Evolutionary conservation across 1,140 invertebrate genomes (phyloP), one percentile per base, ranked within the genome.

Genomic region (Rhynchophorus ferrugineus): DNA sequence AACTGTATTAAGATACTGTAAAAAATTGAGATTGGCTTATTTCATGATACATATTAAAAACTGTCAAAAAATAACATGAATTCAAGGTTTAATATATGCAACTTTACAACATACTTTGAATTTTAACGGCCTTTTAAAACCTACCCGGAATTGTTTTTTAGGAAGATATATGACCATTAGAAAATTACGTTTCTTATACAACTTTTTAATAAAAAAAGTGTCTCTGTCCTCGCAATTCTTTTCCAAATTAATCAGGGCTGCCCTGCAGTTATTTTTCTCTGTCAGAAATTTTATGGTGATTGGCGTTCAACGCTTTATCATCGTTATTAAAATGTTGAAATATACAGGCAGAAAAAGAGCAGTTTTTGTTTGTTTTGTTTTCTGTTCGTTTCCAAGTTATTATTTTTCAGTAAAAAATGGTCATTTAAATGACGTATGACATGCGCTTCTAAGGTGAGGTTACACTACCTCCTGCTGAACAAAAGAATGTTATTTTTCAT

Each of bases 211-310:
- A 29, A 29, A 29, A 29, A 29, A 29, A 29, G 24, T 29, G 24
- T 29, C 24, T 29, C 24, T 44, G 43, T 44, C 43, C 21, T 29
- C 3, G 22, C 24, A 24, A 16, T 44, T 44, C 44, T 20, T 34
- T 45, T 22, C 21, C 6, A 22, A 34, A 3, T 22, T 45, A 45
- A 45, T 45, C 22, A 45, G 18, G 19, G 29, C 3, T 16, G 24
- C 13, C 20, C 44, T 7, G 13, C 24, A 34, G 22, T 29, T 45
- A 14, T 45, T 45, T 45, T 19, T 45, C 44, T n/a, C 9, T 34
- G 44, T 45, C 44, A 20, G 17, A 33, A 34, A 45, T 45, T 45
- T 45, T 45, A 45, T 45, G 44, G 21, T 45, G 44, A 45, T 29
- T 45, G 44, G 44, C 21, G 44, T 9, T 22, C 22, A 18, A 34